Evolutionary conservation across 1,140 invertebrate genomes (phyloP), one percentile per base, ranked within the genome.

Genomic region (Lerema accius): DNA sequence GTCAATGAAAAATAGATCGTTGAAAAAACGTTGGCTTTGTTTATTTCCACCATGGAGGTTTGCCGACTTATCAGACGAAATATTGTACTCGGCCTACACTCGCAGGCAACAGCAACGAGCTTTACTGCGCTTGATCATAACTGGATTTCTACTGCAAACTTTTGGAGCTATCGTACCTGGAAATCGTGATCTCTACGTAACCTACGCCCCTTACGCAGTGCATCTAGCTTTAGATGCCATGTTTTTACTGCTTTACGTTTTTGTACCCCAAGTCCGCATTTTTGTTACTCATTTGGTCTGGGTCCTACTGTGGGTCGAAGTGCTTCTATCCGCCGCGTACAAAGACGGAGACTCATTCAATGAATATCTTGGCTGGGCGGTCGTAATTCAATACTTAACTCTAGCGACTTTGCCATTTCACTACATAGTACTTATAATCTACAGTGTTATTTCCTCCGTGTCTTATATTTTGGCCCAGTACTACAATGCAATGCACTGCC

Each of bases 311-410:
- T 94, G 92, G 76, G 82, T 89, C 0, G 94, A 95, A 71, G 76
- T 95, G 13, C 84, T 95, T 11, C 83, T 90, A 37, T 76, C 88
- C 63, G 86, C 89, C 3, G 92, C 92, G 3, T 89, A 92, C 13
- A 83, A 93, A 73, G 55, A 91, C 78, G 72, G 89, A 55, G 86
- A 89, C 59, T 84, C 86, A 9, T 88, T 86, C 68, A 82, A 89
- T 69, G 84, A 90, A 69, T 48, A 86, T 42, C 91, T 97, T 0
- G 95, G 95, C 15, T 97, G 96, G 96, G 92, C 95, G 11, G 87
- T 97, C 39, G 87, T 97, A n/a, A 83, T 96, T 46, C 94, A 96
- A 64, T 98, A 97, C 77, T 92, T 97, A n/a, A 94, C 96, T n/a
- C 95, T 96, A 80, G 95, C 96, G 28, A 95, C 96, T 0, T 80